A percentile compares a stretch with the other conserved stretches of the same genome.
These are phyloP conservation scores for Heliornis fulica DNA, from an alignment of 2,113 vertebrate genomes.

Conservation along the genomic window DNA sequence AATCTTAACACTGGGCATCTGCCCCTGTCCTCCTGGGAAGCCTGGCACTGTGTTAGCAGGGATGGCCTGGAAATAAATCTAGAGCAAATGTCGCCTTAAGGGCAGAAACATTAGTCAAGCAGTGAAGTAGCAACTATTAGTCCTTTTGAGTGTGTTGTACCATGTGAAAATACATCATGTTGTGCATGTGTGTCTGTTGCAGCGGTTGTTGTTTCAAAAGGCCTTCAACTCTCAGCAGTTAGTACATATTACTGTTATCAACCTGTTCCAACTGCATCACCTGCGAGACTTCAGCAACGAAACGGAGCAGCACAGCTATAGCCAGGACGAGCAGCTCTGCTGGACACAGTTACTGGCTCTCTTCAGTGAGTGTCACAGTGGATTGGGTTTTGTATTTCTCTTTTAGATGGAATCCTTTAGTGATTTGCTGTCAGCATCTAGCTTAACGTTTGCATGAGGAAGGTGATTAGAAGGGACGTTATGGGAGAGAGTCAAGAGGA, in stretches of 20 bases:
- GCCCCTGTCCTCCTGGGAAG: background rate
- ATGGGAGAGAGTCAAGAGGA: background rate
- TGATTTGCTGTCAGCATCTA: background rate
- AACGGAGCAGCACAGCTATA: constrained; percentile 82
- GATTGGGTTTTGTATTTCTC: background rate
- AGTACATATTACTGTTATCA: constrained; percentile 97
- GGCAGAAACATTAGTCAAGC: background rate
- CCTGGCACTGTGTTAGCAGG: background rate
- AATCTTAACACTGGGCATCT: background rate
- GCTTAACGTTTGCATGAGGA: background rate
- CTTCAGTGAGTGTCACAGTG: constrained; percentile 82
- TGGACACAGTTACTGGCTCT: constrained; percentile 95
- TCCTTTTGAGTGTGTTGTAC: background rate
- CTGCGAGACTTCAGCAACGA: constrained; percentile 89
- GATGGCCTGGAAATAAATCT: background rate
- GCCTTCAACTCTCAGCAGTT: constrained; percentile 98
- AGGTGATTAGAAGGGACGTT: background rate
- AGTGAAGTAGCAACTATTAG: background rate
- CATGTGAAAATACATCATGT: background rate
- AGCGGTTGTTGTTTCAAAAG: constrained; percentile 94
- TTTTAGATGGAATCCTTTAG: background rate
- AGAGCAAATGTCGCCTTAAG: background rate
- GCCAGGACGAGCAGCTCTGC: constrained; percentile 85
- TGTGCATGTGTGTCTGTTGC: background rate
- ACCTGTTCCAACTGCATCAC: constrained; percentile 96